Evolutionary conservation across 2,888 invertebrate genomes (phyloP).

Genomic region (Dicranocentrus wangi): DNA sequence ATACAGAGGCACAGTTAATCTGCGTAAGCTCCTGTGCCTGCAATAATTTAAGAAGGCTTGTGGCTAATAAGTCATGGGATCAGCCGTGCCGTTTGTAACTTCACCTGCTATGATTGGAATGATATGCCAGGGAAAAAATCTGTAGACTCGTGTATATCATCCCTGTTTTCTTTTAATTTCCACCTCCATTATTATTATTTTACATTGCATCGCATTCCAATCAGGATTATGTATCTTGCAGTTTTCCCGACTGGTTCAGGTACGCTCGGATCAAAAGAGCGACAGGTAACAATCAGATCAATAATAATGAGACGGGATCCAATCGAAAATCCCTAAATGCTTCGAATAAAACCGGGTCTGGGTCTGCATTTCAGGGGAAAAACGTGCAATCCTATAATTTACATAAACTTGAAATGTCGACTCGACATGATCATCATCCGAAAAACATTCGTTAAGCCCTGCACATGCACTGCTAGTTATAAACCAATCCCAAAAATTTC

Average conservation of each 20-base stretch:
- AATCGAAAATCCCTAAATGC: neutral
- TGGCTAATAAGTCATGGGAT: constrained; percentile 15
- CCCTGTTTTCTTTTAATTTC: too few relatives aligned
- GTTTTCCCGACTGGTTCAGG: too few relatives aligned
- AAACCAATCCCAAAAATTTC: too few relatives aligned
- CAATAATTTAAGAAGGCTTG: neutral
- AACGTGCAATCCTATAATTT: constrained; percentile 11
- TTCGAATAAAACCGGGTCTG: neutral
- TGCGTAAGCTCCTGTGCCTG: neutral
- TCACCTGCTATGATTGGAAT: too few relatives aligned
- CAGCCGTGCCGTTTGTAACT: neutral
- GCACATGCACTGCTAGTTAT: too few relatives aligned
- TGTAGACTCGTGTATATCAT: too few relatives aligned
- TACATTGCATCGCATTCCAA: constrained; percentile 12
- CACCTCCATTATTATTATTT: neutral
- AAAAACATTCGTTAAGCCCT: constrained; percentile 1
- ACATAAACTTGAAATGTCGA: constrained; percentile 31
- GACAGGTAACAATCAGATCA: constrained; percentile 32
- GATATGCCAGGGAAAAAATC: too few relatives aligned
- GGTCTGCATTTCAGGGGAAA: neutral
- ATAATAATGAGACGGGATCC: constrained; percentile 20
- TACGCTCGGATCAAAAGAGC: constrained; percentile 1
- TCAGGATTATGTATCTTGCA: neutral
- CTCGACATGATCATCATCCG: neutral
- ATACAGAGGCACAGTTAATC: too few relatives aligned